Base-by-base conservation (phyloP, 2,797 vertebrate species). In the Staurois parvus region DNA sequence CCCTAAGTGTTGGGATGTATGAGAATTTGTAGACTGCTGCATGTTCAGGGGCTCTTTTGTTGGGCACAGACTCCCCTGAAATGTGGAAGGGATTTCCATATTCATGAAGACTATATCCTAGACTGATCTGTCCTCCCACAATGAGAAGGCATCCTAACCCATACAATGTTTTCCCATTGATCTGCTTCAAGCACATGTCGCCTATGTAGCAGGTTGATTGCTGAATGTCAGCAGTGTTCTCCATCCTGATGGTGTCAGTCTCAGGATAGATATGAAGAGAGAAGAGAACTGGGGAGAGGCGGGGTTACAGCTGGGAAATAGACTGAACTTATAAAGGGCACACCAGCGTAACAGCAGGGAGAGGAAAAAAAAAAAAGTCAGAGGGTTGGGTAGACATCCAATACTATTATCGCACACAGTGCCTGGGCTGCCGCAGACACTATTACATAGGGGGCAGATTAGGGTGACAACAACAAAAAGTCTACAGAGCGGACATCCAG, bases 251-350 rank as follows among this genome's bases (percentile, higher is more conserved):
- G 28, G 21, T 29, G 30, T 59, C 29, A 11, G 30, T 64, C 3
- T 48, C 10, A 34, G 8, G 68, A 29, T 48, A 19, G 19, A 45
- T 69, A 6, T 73, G 29, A 34, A 68, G 70, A 34, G n/a, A 62
- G 45, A 70, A 3, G 12, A 52, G 67, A 52, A 56, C 5, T 40
- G 70, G 21, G 69, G 62, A 21, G 10, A 68, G 80, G 85, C 19
- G 79, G 85, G 66, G 74, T 28, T 62, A 70, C 34, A 42, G 26
- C 40, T 83, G 29, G 42, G 56, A 72, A 59, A 28, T 37, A 40
- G n/a, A 4, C 32, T 59, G 74, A 78, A 86, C 56, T 83, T 68
- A 68, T 21, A 81, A 76, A 78, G 67, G 66, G n/a, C 75, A 78
- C 67, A 66, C 10, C 70, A 64, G 32, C 29, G 34, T 56, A 73